Percentiles rank a stretch among this genome's conserved stretches.
Evolutionary conservation across 1,140 invertebrate genomes (phyloP).

Genomic region (Tribolium madens): DNA sequence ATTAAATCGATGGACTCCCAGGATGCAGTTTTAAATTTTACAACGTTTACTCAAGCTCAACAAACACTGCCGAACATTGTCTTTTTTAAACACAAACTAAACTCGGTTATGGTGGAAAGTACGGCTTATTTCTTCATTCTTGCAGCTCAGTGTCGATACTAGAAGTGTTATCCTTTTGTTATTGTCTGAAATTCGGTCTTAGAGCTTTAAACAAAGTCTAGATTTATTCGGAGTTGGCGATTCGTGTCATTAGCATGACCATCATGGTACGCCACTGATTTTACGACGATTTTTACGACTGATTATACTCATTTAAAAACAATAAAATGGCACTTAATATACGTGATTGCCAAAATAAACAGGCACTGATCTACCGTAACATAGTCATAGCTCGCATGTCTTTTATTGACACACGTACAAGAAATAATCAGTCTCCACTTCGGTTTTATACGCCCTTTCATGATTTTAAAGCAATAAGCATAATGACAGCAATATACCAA

Average conservation of each 20-base stretch:
- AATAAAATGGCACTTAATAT: conserved; percentile 44
- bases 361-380: conserved; percentile 41
- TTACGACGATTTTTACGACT: conserved; percentile 40
- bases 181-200: not conserved
- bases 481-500: conserved; percentile 51
- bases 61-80: not conserved
- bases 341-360: conserved; percentile 49
- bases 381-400: not conserved
- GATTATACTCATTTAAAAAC: conserved; percentile 46
- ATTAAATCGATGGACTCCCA: not conserved
- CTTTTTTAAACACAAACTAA: not conserved
- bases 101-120: not conserved
- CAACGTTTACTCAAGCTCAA: not conserved
- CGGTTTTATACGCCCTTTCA: not conserved
- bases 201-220: not conserved
- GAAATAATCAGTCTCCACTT: not conserved
- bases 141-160: not conserved
- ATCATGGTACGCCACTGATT: conserved; percentile 27
- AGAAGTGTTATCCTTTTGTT: not conserved
- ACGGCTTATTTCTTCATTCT: conserved; percentile 4
- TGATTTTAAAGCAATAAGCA: conserved; percentile 38
- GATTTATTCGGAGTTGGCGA: not conserved
- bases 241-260: not conserved
- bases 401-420: conserved; percentile 20
- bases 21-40: conserved; percentile 1